Percentiles rank a stretch among this genome's conserved stretches.
Evolutionary conservation across 2,888 invertebrate genomes (phyloP).

Genomic region (Archips xylosteana): DNA sequence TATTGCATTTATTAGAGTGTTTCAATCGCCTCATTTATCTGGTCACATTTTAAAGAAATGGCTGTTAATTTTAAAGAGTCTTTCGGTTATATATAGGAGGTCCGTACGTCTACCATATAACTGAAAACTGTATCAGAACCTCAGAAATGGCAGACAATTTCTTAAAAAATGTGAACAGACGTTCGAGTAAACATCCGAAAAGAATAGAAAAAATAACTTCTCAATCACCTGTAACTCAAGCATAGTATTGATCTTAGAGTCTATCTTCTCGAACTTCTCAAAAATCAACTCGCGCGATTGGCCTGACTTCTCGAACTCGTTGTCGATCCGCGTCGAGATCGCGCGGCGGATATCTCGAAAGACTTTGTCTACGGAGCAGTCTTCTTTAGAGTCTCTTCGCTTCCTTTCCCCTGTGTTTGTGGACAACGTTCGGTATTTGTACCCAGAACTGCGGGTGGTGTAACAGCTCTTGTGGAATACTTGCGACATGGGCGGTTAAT

Average conservation of each 20-base stretch:
- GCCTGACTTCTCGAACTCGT: constrained; percentile 57
- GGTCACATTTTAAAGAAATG: too few relatives aligned
- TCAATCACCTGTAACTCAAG: constrained; percentile 49
- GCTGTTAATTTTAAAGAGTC: too few relatives aligned
- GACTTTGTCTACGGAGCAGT: constrained; percentile 61
- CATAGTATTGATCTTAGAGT: constrained; percentile 66
- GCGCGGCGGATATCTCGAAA: constrained; percentile 64
- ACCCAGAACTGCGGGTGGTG: constrained; percentile 69
- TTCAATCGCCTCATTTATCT: too few relatives aligned
- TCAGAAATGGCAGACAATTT: too few relatives aligned
- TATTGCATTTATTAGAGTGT: too few relatives aligned
- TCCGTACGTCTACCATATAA: too few relatives aligned
- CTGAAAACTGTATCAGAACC: too few relatives aligned
- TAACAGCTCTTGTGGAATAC: constrained; percentile 72
- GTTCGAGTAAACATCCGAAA: too few relatives aligned
- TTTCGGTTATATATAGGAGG: too few relatives aligned
- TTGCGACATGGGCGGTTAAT: constrained; percentile 58
- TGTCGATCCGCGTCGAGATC: constrained; percentile 61
- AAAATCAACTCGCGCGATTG: constrained; percentile 59
- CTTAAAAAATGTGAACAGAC: too few relatives aligned
- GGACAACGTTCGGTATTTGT: constrained; percentile 73
- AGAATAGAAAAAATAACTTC: neutral
- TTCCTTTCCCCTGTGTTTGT: constrained; percentile 70
- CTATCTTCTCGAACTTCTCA: constrained; percentile 63
- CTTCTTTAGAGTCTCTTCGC: constrained; percentile 54